Percentiles rank a stretch among this genome's conserved stretches.
phyloP scores from a whole-genome alignment of 2,888 invertebrate species.

The Odiellus spinosus region DNA sequence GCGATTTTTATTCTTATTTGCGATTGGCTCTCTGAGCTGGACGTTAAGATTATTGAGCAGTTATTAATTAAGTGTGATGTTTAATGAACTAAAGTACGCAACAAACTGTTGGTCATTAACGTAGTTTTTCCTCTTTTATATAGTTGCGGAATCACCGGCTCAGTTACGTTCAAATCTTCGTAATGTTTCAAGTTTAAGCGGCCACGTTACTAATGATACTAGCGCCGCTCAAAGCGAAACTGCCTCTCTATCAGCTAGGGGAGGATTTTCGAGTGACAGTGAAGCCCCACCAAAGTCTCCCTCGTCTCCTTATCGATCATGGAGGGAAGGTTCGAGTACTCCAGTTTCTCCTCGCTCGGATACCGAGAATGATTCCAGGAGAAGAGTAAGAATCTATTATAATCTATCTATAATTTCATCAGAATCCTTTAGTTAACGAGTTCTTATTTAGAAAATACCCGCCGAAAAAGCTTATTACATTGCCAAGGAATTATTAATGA shows the following conservation, averaged over 20 bases:
- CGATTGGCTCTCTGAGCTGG: no score
- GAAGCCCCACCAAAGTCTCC: conserved; percentile 14
- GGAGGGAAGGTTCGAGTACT: conserved; percentile 12
- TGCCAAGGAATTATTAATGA: conserved; percentile 65
- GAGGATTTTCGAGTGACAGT: conserved; percentile 15
- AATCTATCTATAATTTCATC: background rate
- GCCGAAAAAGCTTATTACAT: conserved; percentile 13
- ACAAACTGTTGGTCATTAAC: no score
- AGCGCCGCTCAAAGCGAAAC: conserved; percentile 16
- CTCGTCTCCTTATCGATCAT: conserved; percentile 13
- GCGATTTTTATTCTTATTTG: no score
- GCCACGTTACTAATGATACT: background rate
- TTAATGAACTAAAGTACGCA: no score
- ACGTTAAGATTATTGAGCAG: no score
- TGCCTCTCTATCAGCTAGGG: conserved; percentile 13
- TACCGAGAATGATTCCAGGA: conserved; percentile 13
- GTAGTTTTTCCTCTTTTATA: no score
- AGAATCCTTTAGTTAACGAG: background rate
- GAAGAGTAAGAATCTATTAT: conserved; percentile 11
- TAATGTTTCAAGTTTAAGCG: no score
- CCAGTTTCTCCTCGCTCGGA: conserved; percentile 15
- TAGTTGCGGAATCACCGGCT: no score
- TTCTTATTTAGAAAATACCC: conserved; percentile 12
- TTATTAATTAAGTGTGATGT: no score
- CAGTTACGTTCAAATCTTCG: no score